Conservation (phyloP, 2,797 vertebrate species). For the Hippoglossus hippoglossus region DNA sequence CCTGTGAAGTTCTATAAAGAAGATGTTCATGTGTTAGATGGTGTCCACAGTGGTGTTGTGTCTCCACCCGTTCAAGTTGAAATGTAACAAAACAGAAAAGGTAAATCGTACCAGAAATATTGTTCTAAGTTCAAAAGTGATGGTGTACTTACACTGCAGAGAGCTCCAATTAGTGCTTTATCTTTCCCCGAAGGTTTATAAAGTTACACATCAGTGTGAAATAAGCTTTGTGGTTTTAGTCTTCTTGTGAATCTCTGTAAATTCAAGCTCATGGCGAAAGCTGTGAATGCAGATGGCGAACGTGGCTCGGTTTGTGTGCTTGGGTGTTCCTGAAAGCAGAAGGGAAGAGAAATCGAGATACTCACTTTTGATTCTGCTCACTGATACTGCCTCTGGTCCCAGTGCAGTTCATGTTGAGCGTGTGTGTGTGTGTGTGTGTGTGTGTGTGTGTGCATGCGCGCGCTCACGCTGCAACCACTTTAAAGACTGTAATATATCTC, state of each 20-base stretch:
- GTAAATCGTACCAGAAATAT: slow-evolving; percentile 29
- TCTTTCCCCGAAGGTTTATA: slow-evolving; percentile 39
- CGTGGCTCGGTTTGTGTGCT: slow-evolving; percentile 4
- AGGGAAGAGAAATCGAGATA: slow-evolving; percentile 35
- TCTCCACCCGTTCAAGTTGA: neutral
- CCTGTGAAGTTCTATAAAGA: neutral
- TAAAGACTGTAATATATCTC: slow-evolving; percentile 40
- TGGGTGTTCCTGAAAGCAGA: slow-evolving; percentile 10
- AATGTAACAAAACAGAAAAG: slow-evolving; percentile 22
- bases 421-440: neutral
- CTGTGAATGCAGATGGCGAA: slow-evolving; percentile 43
- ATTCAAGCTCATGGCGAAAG: slow-evolving; percentile 17
- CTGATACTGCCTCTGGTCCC: slow-evolving; percentile 30
- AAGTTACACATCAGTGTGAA: slow-evolving; percentile 29
- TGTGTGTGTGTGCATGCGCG: slow-evolving; percentile 17
- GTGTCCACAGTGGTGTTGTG: neutral
- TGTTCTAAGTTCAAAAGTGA: slow-evolving; percentile 37
- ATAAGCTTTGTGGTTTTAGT: slow-evolving; percentile 15
- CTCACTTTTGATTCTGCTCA: slow-evolving; percentile 54
- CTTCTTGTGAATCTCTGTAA: slow-evolving; percentile 16
- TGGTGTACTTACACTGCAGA: slow-evolving; percentile 57
- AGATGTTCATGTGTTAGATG: neutral
- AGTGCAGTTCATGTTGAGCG: slow-evolving; percentile 35
- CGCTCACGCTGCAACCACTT: slow-evolving; percentile 14
- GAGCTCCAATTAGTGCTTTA: slow-evolving; percentile 51